Conservation (phyloP, 2,113 vertebrate species). For the Gracilinanus agilis region DNA sequence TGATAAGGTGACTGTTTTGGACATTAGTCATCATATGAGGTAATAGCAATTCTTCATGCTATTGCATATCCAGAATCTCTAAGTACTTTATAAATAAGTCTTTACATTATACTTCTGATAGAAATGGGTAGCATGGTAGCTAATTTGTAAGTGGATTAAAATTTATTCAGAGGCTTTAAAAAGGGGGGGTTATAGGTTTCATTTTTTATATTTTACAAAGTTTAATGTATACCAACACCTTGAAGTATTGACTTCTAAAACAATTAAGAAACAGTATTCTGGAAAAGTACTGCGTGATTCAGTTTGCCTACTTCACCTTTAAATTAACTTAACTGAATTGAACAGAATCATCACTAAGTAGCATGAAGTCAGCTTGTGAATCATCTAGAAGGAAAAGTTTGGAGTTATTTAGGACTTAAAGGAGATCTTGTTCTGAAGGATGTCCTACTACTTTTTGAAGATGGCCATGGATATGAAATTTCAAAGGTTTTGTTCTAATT, state of each 20-base stretch:
- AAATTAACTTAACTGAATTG: constrained; percentile 4
- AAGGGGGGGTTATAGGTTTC: neutral
- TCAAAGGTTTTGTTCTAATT: neutral
- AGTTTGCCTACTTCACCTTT: neutral
- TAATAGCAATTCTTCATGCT: neutral
- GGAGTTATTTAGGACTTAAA: neutral
- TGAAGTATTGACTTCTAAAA: neutral
- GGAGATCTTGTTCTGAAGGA: neutral
- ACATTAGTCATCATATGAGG: neutral
- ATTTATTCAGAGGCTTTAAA: neutral
- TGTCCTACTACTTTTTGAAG: neutral
- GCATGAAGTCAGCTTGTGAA: constrained; percentile 11
- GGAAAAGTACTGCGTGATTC: neutral
- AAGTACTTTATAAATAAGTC: neutral
- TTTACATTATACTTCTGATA: neutral
- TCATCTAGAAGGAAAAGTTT: neutral
- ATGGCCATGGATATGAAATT: neutral
- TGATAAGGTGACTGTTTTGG: neutral
- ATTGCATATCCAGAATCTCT: neutral
- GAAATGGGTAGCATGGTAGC: neutral
- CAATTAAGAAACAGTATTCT: neutral
- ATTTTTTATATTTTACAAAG: constrained; percentile 14
- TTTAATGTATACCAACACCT: neutral
- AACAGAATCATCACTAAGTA: neutral
- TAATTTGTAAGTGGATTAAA: constrained; percentile 14